A percentile compares a stretch with the other conserved stretches of the same genome.
These are phyloP conservation scores for Nasonia vitripennis DNA, from an alignment of 1,140 invertebrate species.

Conservation along the genomic window DNA sequence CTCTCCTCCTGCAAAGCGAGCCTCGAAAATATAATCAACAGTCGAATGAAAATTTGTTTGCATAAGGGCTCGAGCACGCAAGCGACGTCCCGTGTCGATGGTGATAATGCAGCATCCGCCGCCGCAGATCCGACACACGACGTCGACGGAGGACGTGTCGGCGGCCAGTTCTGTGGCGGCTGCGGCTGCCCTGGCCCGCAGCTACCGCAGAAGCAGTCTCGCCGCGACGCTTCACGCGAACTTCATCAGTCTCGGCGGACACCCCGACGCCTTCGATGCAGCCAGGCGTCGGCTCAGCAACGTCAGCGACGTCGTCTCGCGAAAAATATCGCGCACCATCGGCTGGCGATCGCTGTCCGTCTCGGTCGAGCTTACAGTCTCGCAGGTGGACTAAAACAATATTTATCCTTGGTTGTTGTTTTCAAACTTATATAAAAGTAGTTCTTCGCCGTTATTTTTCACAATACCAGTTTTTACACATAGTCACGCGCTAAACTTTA, in stretches of 20 bases:
- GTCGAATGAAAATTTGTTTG: not conserved
- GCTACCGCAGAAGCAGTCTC: constrained; percentile 63
- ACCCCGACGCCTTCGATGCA: constrained; percentile 47
- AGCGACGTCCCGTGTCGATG: not conserved
- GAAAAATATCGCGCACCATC: constrained; percentile 83
- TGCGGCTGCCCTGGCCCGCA: not conserved
- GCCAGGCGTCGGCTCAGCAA: constrained; percentile 80
- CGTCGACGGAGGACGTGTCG: not conserved
- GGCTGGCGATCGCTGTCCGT: constrained; percentile 78
- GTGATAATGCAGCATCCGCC: not conserved
- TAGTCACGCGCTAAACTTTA: too few relatives aligned
- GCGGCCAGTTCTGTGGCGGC: not conserved
- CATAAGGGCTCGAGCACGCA: not conserved
- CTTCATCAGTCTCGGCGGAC: constrained; percentile 58
- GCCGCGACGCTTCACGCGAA: constrained; percentile 64
- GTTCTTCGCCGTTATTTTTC: too few relatives aligned
- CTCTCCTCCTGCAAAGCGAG: too few relatives aligned
- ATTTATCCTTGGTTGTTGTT: too few relatives aligned
- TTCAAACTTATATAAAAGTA: too few relatives aligned
- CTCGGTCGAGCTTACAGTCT: constrained; percentile 77
- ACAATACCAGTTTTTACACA: too few relatives aligned
- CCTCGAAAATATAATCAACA: too few relatives aligned
- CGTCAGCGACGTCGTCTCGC: constrained; percentile 81
- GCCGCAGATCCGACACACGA: not conserved
- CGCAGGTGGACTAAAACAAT: constrained; percentile 63